Evolutionary conservation across 2,797 vertebrate species (phyloP).

Genomic region (Chrosomus eos): DNA sequence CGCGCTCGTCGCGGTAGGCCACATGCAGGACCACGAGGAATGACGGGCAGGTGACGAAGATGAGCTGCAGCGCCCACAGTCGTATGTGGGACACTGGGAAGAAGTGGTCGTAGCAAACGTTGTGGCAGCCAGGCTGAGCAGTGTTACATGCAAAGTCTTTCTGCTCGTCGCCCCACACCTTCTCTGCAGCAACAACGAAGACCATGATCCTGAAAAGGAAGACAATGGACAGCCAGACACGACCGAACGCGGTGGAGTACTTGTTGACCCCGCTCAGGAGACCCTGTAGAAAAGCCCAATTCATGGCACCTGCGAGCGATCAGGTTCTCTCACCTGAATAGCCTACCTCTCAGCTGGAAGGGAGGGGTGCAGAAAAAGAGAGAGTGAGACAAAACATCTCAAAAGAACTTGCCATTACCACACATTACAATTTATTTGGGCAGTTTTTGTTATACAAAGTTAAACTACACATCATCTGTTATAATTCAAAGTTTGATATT

Average conservation of each 20-base stretch:
- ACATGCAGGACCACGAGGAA: slow-evolving; percentile 95
- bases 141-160: slow-evolving; percentile 97
- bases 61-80: slow-evolving; percentile 97
- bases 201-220: slow-evolving; percentile 95
- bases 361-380: not conserved
- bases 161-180: slow-evolving; percentile 94
- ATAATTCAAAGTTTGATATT: not conserved
- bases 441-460: not conserved
- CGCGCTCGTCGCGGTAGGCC: slow-evolving; percentile 87
- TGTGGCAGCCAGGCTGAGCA: slow-evolving; percentile 90
- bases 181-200: slow-evolving; percentile 91
- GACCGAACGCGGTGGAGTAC: slow-evolving; percentile 93
- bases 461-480: not conserved
- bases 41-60: slow-evolving; percentile 97
- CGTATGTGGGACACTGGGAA: slow-evolving; percentile 95
- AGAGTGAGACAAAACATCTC: not conserved
- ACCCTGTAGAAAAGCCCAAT: slow-evolving; percentile 89
- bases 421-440: not conserved
- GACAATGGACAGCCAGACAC: slow-evolving; percentile 94
- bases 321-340: slow-evolving; percentile 29
- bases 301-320: slow-evolving; percentile 79
- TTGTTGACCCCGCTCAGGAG: slow-evolving; percentile 92
- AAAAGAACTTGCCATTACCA: not conserved
- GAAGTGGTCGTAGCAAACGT: slow-evolving; percentile 92
- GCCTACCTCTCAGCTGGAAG: slow-evolving; percentile 25